phyloP scores from a whole-genome alignment of 2,888 invertebrate genomes.

The Balanococcus diminutus region DNA sequence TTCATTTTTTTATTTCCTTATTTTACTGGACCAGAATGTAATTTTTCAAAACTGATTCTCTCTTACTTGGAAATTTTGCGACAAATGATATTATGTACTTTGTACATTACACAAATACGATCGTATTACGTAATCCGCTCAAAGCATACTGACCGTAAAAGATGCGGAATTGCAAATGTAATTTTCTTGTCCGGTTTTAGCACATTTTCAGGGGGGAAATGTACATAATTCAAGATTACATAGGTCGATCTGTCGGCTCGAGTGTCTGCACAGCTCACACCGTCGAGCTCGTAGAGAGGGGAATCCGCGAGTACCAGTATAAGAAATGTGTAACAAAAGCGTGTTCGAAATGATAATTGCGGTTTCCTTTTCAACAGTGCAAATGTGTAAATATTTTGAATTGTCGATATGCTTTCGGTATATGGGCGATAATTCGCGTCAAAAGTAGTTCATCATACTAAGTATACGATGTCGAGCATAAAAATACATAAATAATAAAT shows the following conservation, averaged over 20 bases:
- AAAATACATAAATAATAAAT: not conserved
- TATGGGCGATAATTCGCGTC: not conserved
- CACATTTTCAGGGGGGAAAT: not conserved
- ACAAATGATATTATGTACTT: not conserved
- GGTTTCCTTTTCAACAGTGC: not conserved
- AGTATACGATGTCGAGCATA: not conserved
- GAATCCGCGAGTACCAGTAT: not conserved
- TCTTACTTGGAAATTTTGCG: not conserved
- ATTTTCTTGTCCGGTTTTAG: conserved; percentile 18
- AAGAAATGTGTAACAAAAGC: not conserved
- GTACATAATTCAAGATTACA: conserved; percentile 39
- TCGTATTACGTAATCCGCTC: conserved; percentile 6
- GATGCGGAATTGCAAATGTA: conserved; percentile 34
- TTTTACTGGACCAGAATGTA: no score
- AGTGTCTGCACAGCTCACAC: no score
- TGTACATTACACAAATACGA: not conserved
- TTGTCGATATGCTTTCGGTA: not conserved
- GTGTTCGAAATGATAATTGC: not conserved
- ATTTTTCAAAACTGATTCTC: no score
- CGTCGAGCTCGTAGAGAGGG: not conserved
- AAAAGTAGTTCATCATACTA: not conserved
- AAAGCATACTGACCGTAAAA: not conserved
- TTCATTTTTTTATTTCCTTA: no score
- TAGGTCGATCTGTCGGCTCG: conserved; percentile 11
- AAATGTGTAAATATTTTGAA: not conserved